A percentile compares a stretch with the other conserved stretches of the same genome.
Conservation (phyloP, 2,797 vertebrate species). For the Pelochelys cantorii region DNA sequence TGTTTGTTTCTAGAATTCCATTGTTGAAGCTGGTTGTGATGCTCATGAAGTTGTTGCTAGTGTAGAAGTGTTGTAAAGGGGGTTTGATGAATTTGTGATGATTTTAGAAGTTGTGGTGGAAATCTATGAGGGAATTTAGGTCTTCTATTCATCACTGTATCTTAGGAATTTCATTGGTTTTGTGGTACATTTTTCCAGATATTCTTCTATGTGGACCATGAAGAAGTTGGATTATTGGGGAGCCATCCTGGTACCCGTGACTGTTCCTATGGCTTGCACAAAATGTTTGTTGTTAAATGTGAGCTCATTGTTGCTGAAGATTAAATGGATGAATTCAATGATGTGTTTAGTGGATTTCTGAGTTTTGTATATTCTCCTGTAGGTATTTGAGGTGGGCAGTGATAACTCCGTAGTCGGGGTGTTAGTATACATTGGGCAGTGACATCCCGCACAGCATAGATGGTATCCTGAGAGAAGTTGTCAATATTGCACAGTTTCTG, state of each 20-base stretch:
- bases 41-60: background rate
- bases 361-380: background rate
- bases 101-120: no score
- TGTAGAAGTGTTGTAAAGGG: background rate
- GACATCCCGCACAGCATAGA: no score
- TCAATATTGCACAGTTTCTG: no score
- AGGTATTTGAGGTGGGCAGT: no score
- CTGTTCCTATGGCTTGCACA: no score
- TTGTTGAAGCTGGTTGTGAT: no score
- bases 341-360: background rate
- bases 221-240: no score
- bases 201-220: background rate
- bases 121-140: no score
- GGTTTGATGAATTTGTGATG: background rate
- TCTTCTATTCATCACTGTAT: background rate
- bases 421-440: background rate
- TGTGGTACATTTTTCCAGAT: background rate
- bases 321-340: background rate
- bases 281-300: background rate
- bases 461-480: no score
- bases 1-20: background rate
- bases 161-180: background rate
- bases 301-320: background rate
- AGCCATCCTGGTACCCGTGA: no score
- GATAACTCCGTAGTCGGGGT: background rate